Evolutionary conservation across 2,888 invertebrate genomes (phyloP).

Genomic region (Tenthredo mesomela): DNA sequence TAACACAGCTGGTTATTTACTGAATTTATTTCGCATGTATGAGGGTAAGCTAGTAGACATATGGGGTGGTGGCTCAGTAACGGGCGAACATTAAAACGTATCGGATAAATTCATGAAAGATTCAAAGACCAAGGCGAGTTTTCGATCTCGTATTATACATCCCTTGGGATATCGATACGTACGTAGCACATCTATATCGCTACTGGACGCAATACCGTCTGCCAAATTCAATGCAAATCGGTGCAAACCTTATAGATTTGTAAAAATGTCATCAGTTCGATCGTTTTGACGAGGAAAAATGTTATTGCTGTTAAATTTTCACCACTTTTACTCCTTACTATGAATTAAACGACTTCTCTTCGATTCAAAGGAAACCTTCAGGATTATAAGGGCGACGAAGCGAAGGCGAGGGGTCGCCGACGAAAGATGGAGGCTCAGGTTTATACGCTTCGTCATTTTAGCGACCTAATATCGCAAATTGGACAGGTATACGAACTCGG

Average conservation of each 20-base stretch:
- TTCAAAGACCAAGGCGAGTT: slow-evolving; percentile 54
- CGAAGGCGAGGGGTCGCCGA: not conserved
- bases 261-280: not conserved
- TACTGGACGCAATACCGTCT: not conserved
- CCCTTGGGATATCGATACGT: slow-evolving; percentile 36
- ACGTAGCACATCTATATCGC: not conserved
- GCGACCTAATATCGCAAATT: slow-evolving; percentile 42
- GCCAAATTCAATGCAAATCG: slow-evolving; percentile 9
- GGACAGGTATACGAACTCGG: slow-evolving; percentile 35
- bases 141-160: slow-evolving; percentile 46
- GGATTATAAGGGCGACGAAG: slow-evolving; percentile 15
- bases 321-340: not conserved
- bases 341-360: slow-evolving; percentile 18
- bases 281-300: not conserved
- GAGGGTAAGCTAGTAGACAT: slow-evolving; percentile 29
- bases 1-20: slow-evolving; percentile 30
- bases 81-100: slow-evolving; percentile 60
- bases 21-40: slow-evolving; percentile 51
- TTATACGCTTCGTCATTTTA: slow-evolving; percentile 34
- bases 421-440: not conserved
- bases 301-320: not conserved
- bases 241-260: not conserved
- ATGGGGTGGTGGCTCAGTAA: slow-evolving; percentile 19
- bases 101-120: slow-evolving; percentile 63
- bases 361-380: not conserved